Conservation (phyloP, 2,888 invertebrate species). For the Catocala nupta region DNA sequence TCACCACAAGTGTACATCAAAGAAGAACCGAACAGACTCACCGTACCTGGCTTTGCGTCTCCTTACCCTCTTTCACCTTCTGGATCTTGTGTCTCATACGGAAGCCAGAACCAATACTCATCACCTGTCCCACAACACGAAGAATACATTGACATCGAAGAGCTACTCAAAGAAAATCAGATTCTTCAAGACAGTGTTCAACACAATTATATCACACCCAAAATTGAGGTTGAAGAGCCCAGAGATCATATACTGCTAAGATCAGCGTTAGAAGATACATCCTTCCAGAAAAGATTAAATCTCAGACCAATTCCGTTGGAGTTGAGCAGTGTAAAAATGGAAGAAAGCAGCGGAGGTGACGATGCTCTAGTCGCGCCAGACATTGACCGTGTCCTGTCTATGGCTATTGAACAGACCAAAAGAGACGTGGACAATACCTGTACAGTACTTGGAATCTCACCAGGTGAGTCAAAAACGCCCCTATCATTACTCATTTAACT, state of each 20-base stretch:
- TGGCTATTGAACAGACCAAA: conserved; percentile 95
- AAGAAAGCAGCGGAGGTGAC: conserved; percentile 88
- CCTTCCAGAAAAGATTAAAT: conserved; percentile 94
- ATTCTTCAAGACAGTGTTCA: conserved; percentile 82
- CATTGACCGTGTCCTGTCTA: conserved; percentile 93
- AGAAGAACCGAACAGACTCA: conserved; percentile 85
- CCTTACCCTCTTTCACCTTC: conserved; percentile 87
- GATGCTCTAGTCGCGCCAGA: conserved; percentile 90
- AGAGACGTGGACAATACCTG: conserved; percentile 95
- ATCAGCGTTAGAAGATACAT: conserved; percentile 94
- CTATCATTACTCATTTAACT: conserved; percentile 45
- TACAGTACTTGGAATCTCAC: conserved; percentile 94
- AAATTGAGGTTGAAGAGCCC: conserved; percentile 86
- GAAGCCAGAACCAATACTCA: conserved; percentile 86
- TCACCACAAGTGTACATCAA: conserved; percentile 77
- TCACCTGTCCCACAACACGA: conserved; percentile 88
- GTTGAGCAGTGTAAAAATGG: conserved; percentile 89
- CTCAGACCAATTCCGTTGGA: conserved; percentile 92
- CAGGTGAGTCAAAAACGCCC: conserved; percentile 89
- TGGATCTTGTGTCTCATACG: conserved; percentile 86
- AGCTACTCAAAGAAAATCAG: conserved; percentile 87
- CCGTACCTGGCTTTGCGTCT: conserved; percentile 83
- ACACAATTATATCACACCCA: conserved; percentile 81
- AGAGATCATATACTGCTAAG: conserved; percentile 92
- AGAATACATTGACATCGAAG: conserved; percentile 88